Conservation (phyloP, 2,888 invertebrate species). For the Aphidoletes aphidimyza region DNA sequence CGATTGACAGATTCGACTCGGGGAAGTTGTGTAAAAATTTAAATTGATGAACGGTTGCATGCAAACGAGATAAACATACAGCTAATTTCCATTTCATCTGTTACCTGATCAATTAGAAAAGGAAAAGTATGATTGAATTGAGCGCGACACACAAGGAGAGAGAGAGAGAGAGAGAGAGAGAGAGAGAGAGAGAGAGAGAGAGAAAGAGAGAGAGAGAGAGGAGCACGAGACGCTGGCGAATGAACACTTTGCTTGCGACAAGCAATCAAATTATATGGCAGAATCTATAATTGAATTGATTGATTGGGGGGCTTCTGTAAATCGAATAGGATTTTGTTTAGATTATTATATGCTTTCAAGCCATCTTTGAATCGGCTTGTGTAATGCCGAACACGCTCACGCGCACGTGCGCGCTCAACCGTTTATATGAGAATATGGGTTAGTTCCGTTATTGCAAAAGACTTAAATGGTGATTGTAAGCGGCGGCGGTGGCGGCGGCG, state of each 20-base stretch:
- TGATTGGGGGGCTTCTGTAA: slow-evolving; percentile 25
- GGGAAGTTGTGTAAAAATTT: not conserved
- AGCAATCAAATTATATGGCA: slow-evolving; percentile 17
- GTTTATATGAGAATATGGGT: not conserved
- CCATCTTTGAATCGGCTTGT: slow-evolving; percentile 39
- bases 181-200: no score
- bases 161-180: no score
- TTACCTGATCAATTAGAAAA: slow-evolving; percentile 49
- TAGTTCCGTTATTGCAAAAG: slow-evolving; percentile 43
- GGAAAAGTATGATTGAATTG: slow-evolving; percentile 21
- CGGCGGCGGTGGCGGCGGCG: not conserved
- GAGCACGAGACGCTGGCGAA: no score
- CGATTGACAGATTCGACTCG: not conserved
- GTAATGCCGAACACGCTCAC: no score
- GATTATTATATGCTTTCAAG: slow-evolving; percentile 9
- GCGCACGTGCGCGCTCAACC: no score
- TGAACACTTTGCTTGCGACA: slow-evolving; percentile 12
- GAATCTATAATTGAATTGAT: slow-evolving; percentile 41
- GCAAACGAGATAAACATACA: slow-evolving; percentile 38
- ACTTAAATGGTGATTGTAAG: slow-evolving; percentile 1
- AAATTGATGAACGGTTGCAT: no score
- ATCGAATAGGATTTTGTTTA: not conserved
- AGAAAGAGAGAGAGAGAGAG: no score
- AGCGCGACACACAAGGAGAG: no score
- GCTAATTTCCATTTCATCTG: slow-evolving; percentile 43